Conservation (phyloP, 1,140 invertebrate genomes). For the Micrasema minimum region DNA sequence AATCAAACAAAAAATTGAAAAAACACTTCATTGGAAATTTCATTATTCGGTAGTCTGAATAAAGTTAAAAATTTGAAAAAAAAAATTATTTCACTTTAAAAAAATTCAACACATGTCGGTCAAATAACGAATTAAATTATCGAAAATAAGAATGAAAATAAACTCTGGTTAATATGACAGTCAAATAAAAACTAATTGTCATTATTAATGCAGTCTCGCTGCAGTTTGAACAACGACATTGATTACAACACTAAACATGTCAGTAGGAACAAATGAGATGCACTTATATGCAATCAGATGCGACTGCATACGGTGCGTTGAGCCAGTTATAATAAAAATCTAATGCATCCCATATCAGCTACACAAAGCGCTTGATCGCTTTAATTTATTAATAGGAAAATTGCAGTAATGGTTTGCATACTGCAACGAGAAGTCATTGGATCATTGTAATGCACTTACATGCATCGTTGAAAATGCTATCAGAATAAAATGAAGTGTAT, state of each 20-base stretch:
- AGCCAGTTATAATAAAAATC: conserved; percentile 38
- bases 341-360: conserved; percentile 35
- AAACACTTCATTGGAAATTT: too few species aligned
- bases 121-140: too few species aligned
- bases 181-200: too few species aligned
- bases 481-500: neutral
- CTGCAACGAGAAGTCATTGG: conserved; percentile 12
- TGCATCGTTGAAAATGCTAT: conserved; percentile 19
- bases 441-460: conserved; percentile 32
- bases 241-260: neutral
- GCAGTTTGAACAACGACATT: neutral
- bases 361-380: conserved; percentile 28
- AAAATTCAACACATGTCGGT: too few species aligned
- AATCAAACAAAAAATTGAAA: too few species aligned
- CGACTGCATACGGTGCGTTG: neutral
- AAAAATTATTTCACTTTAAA: too few species aligned
- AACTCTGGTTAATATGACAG: too few species aligned
- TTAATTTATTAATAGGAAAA: conserved; percentile 43
- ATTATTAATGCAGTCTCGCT: too few species aligned
- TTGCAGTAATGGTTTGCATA: conserved; percentile 41
- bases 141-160: too few species aligned
- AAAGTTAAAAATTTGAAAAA: too few species aligned
- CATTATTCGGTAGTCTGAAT: too few species aligned
- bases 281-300: neutral
- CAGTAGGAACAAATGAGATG: conserved; percentile 8